Conservation (phyloP, 1,140 invertebrate genomes). For the Trachymyrmex cornetzi region DNA sequence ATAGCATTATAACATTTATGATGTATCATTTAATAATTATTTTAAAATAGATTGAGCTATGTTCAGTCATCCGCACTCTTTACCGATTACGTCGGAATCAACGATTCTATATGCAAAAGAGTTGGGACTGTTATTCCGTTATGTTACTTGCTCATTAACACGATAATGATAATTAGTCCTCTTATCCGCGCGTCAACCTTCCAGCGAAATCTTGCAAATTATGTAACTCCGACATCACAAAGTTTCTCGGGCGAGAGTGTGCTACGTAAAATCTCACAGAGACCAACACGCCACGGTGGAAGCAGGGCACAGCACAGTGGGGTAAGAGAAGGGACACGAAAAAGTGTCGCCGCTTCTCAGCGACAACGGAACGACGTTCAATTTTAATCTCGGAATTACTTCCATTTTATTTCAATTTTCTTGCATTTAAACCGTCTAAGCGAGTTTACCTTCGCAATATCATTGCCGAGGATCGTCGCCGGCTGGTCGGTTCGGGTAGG, state of each 20-base stretch:
- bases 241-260: slow-evolving; percentile 47
- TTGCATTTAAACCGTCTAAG: slow-evolving; percentile 83
- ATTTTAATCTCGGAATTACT: slow-evolving; percentile 83
- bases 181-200: slow-evolving; percentile 55
- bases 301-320: not conserved
- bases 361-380: slow-evolving; percentile 74
- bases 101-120: slow-evolving; percentile 35
- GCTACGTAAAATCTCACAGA: slow-evolving; percentile 45
- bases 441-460: slow-evolving; percentile 85
- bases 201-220: slow-evolving; percentile 58
- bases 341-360: slow-evolving; percentile 28
- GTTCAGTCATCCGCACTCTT: not conserved
- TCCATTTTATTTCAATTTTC: slow-evolving; percentile 84
- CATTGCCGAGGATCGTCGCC: slow-evolving; percentile 79
- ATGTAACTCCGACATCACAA: slow-evolving; percentile 45
- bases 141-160: slow-evolving; percentile 49
- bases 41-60: no score
- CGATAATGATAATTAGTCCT: slow-evolving; percentile 60
- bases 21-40: no score
- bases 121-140: slow-evolving; percentile 45
- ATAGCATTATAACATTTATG: not conserved
- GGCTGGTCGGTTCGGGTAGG: slow-evolving; percentile 39
- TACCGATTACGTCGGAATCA: slow-evolving; percentile 2
- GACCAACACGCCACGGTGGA: slow-evolving; percentile 27
- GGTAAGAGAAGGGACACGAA: not conserved